Conservation (phyloP, 1,140 invertebrate species). For the Drosophila sp. region DNA sequence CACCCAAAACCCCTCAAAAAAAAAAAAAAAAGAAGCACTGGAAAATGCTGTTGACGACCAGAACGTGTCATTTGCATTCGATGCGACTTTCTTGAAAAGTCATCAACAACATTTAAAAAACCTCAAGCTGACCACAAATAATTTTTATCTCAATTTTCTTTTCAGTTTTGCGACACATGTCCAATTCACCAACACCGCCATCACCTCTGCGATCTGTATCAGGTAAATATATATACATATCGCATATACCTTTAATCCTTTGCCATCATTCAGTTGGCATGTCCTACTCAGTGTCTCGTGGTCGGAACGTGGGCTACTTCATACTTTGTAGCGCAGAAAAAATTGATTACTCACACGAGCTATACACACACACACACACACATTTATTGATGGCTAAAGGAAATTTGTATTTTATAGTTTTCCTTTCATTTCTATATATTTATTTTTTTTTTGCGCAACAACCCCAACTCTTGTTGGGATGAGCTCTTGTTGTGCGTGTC, state of each 20-base stretch:
- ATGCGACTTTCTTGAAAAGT: not conserved
- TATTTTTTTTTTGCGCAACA: constrained; percentile 32
- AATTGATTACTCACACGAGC: constrained; percentile 79
- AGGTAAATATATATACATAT: constrained; percentile 62
- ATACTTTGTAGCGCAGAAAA: constrained; percentile 68
- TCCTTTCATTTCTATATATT: constrained; percentile 42
- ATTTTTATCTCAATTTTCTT: constrained; percentile 39
- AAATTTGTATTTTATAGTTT: constrained; percentile 17
- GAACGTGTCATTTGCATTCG: constrained; percentile 74
- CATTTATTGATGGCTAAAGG: constrained; percentile 50
- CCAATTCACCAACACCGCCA: constrained; percentile 77
- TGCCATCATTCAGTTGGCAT: constrained; percentile 64
- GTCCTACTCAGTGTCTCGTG: constrained; percentile 38
- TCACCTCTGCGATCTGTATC: constrained; percentile 78
- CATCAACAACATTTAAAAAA: constrained; percentile 26
- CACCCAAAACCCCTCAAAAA: constrained; percentile 1
- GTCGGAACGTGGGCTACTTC: constrained; percentile 76
- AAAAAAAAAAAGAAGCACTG: not conserved
- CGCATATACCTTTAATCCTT: constrained; percentile 58
- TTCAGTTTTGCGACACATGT: constrained; percentile 82
- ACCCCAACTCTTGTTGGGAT: constrained; percentile 38
- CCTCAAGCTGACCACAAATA: constrained; percentile 6
- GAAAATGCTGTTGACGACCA: constrained; percentile 7
- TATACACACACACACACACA: constrained; percentile 29
- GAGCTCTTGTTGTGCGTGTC: constrained; percentile 28